These are phyloP conservation scores for Echinops telfairi DNA, from an alignment of 2,113 vertebrate species.

Conservation along the genomic window DNA sequence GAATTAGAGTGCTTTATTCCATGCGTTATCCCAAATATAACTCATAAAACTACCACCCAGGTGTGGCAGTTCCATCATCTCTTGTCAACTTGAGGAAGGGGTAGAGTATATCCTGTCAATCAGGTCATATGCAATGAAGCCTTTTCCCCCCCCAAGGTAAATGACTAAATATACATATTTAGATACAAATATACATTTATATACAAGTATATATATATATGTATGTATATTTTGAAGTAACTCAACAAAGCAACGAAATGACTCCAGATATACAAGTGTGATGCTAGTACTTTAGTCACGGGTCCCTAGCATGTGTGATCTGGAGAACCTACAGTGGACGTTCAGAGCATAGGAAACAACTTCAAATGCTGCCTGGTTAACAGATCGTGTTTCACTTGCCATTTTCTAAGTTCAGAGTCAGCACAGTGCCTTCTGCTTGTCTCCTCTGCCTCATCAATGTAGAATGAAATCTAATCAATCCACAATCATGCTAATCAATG, in stretches of 20 bases:
- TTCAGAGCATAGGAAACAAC: neutral
- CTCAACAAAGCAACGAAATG: neutral
- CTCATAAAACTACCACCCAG: neutral
- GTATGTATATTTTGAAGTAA: neutral
- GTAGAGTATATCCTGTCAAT: too few relatives aligned
- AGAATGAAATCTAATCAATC: conserved; percentile 75
- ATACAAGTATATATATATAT: too few relatives aligned
- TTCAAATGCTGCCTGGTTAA: neutral
- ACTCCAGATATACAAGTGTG: neutral
- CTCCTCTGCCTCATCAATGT: conserved; percentile 62
- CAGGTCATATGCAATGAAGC: too few relatives aligned
- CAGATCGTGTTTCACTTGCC: neutral
- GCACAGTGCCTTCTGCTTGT: conserved; percentile 16
- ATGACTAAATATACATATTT: too few relatives aligned
- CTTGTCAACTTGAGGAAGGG: too few relatives aligned
- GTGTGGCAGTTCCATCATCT: neutral
- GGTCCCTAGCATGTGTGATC: neutral
- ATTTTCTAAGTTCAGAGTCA: conserved; percentile 44
- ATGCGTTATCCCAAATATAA: neutral
- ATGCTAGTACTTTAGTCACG: neutral
- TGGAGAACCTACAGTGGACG: neutral
- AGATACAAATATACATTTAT: too few relatives aligned
- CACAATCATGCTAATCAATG: conserved; percentile 76
- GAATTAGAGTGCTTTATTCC: neutral
- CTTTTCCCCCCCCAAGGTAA: neutral